These are phyloP conservation scores for Drosophila triauraria DNA, from an alignment of 1,140 invertebrate genomes.

Conservation along the genomic window DNA sequence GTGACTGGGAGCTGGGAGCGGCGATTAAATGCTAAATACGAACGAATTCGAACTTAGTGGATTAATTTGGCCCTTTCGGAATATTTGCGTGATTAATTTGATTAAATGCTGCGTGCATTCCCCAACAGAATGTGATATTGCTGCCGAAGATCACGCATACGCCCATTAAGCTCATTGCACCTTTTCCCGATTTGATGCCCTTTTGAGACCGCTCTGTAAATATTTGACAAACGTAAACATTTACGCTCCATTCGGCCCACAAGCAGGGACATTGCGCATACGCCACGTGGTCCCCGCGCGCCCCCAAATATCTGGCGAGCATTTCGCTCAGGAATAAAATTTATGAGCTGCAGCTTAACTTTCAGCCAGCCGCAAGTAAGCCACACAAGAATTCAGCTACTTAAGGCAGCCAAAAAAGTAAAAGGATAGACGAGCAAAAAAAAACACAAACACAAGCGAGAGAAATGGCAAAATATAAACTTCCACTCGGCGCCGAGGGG, in stretches of 20 bases:
- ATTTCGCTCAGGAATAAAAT: slow-evolving; percentile 49
- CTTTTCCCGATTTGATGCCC: slow-evolving; percentile 16
- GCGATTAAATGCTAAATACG: slow-evolving; percentile 34
- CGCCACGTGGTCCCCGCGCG: slow-evolving; percentile 21
- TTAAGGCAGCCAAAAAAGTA: slow-evolving; percentile 43
- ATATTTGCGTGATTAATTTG: slow-evolving; percentile 26
- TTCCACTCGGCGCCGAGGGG: slow-evolving; percentile 23
- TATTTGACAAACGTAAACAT: slow-evolving; percentile 60
- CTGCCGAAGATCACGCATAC: slow-evolving; percentile 42
- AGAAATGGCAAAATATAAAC: slow-evolving; percentile 37
- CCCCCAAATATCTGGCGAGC: neutral
- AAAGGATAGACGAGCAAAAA: neutral
- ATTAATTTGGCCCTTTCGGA: slow-evolving; percentile 25
- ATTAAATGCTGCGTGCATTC: slow-evolving; percentile 24
- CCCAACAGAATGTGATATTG: slow-evolving; percentile 5
- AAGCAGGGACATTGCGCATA: slow-evolving; percentile 54
- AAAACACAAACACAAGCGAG: neutral
- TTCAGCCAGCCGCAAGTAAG: slow-evolving; percentile 50
- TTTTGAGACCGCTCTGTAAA: slow-evolving; percentile 23
- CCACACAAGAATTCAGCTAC: slow-evolving; percentile 49
- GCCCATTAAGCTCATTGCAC: slow-evolving; percentile 41
- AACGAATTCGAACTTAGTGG: slow-evolving; percentile 38
- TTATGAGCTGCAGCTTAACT: slow-evolving; percentile 69
- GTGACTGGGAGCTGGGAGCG: slow-evolving; percentile 18
- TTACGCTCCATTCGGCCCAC: slow-evolving; percentile 46